A percentile compares a stretch with the other conserved stretches of the same genome.
phyloP scores from a whole-genome alignment of 2,797 vertebrate species.

The Steatocranus sp. region DNA sequence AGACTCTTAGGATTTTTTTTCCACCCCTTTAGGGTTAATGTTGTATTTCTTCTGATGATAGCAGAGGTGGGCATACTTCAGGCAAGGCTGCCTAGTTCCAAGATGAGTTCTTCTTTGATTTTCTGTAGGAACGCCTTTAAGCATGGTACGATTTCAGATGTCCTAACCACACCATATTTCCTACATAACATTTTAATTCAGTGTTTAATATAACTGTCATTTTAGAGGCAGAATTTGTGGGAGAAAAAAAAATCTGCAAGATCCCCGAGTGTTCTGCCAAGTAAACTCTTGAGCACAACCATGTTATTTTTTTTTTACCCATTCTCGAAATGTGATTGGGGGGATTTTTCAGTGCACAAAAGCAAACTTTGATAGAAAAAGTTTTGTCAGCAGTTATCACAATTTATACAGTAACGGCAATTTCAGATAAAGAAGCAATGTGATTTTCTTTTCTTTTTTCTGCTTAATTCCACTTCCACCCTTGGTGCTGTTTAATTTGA shows the following conservation, averaged over 20 bases:
- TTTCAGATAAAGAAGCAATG: slow-evolving; percentile 36
- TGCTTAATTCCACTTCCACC: not conserved
- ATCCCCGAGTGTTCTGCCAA: not conserved
- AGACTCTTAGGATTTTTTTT: not conserved
- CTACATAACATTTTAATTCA: not conserved
- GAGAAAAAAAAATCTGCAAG: not conserved
- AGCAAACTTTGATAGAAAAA: slow-evolving; percentile 40
- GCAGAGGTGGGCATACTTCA: not conserved
- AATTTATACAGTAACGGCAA: slow-evolving; percentile 7
- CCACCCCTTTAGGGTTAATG: not conserved
- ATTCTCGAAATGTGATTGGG: not conserved
- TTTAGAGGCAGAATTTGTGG: not conserved
- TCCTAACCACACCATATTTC: not conserved
- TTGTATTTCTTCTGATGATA: not conserved
- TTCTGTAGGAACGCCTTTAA: not conserved
- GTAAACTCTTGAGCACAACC: not conserved
- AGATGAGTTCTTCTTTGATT: not conserved
- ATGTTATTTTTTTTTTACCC: not conserved
- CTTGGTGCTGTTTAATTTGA: not conserved
- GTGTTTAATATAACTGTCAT: not conserved
- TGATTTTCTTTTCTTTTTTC: not conserved
- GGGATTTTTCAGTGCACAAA: not conserved
- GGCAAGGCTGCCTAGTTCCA: not conserved
- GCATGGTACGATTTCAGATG: not conserved
- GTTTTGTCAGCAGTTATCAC: slow-evolving; percentile 1